A percentile compares a stretch with the other conserved stretches of the same genome.
Evolutionary conservation across 2,113 vertebrate species (phyloP).

Genomic region (Grantiella picta): DNA sequence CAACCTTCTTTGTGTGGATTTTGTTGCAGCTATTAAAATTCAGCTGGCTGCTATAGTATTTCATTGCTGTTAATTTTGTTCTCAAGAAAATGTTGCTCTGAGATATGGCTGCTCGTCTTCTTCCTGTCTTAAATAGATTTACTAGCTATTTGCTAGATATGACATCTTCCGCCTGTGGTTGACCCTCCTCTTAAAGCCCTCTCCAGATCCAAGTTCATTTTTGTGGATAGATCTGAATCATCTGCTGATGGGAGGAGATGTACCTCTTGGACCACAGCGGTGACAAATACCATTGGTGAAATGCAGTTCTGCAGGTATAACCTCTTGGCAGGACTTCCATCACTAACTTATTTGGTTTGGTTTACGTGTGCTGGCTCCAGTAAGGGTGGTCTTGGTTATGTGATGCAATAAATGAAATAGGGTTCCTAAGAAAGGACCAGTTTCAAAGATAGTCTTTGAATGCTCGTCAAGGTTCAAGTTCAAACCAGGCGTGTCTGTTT

Average conservation of each 20-base stretch:
- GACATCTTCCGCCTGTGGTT: background rate
- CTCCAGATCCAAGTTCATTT: background rate
- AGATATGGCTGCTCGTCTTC: background rate
- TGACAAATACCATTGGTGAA: background rate
- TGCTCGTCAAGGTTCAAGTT: background rate
- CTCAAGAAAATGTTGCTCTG: background rate
- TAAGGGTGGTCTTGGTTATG: background rate
- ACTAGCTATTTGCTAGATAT: background rate
- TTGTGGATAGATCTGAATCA: background rate
- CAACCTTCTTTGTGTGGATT: background rate
- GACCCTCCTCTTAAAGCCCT: background rate
- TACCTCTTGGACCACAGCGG: background rate
- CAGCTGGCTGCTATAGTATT: background rate
- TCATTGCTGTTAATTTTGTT: background rate
- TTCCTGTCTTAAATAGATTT: background rate
- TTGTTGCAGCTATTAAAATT: background rate
- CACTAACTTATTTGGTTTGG: background rate
- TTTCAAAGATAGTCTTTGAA: background rate
- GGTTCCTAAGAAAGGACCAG: background rate
- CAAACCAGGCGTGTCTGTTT: background rate
- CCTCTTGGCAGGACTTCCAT: background rate
- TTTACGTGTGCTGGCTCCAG: background rate
- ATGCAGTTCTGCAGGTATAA: slow-evolving; percentile 12
- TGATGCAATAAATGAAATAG: background rate
- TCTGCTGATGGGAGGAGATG: background rate